A percentile compares a stretch with the other conserved stretches of the same genome.
phyloP scores from a whole-genome alignment of 2,888 invertebrate genomes.

The Mactromeris polynyma region DNA sequence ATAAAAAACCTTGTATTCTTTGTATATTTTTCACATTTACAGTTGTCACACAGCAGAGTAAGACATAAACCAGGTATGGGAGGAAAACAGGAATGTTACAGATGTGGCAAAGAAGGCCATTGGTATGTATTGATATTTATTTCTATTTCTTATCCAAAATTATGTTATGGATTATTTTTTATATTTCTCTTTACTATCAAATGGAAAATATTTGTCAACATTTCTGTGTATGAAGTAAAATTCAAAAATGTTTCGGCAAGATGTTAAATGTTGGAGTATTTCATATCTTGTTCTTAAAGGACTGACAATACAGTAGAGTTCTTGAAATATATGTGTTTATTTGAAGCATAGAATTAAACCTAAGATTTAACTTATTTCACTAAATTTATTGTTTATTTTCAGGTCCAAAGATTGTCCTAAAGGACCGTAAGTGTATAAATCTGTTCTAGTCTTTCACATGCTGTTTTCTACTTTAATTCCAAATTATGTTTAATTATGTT shows the following conservation, averaged over 20 bases:
- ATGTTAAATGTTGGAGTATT: too few species aligned
- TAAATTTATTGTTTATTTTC: constrained; percentile 53
- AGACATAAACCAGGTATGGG: constrained; percentile 98
- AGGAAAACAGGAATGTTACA: constrained; percentile 95
- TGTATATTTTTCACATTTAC: constrained; percentile 18
- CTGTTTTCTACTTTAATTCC: too few species aligned
- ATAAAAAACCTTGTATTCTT: too few species aligned
- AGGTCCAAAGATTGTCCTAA: constrained; percentile 97
- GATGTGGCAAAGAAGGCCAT: constrained; percentile 94
- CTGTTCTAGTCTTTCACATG: constrained; percentile 10
- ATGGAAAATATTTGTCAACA: too few species aligned
- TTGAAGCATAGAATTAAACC: background rate
- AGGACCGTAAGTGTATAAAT: constrained; percentile 80
- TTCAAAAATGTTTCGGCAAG: too few species aligned
- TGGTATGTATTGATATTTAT: constrained; percentile 89
- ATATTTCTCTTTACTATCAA: too few species aligned
- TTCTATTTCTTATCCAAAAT: too few species aligned
- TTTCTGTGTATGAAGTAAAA: too few species aligned
- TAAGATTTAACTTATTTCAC: background rate
- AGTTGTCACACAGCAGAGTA: constrained; percentile 94
- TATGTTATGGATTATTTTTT: too few species aligned
- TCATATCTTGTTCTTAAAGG: too few species aligned
- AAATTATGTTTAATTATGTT: too few species aligned
- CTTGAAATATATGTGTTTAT: background rate
- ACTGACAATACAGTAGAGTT: too few species aligned